Conservation (phyloP, 2,797 vertebrate genomes). For the Toxotes lorentzi region DNA sequence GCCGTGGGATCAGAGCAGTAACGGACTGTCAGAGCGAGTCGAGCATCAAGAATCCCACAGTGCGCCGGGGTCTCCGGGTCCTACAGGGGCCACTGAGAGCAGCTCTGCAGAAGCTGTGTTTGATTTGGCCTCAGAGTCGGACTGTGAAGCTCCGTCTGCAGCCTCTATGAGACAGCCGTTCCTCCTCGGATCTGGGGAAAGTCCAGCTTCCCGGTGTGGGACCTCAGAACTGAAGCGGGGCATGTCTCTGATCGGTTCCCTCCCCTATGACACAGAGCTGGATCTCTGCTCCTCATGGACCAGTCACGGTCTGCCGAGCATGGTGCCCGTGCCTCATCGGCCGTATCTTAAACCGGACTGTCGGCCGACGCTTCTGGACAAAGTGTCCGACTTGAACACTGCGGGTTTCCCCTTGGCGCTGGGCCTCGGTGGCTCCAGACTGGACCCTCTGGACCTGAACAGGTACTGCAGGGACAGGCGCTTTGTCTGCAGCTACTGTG, state of each 20-base stretch:
- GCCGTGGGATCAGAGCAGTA: slow-evolving; percentile 56
- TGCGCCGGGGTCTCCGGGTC: slow-evolving; percentile 38
- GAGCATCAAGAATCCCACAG: slow-evolving; percentile 1
- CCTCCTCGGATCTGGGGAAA: slow-evolving; percentile 30
- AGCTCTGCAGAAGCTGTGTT: slow-evolving; percentile 37
- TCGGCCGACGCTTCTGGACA: slow-evolving; percentile 42
- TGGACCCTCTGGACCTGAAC: slow-evolving; percentile 65
- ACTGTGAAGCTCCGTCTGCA: slow-evolving; percentile 28
- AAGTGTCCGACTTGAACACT: slow-evolving; percentile 15
- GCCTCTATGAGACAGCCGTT: slow-evolving; percentile 23
- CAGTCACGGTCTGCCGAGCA: slow-evolving; percentile 43
- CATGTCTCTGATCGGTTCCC: slow-evolving; percentile 26
- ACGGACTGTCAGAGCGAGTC: neutral
- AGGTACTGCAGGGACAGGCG: slow-evolving; percentile 69
- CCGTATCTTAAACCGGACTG: slow-evolving; percentile 49
- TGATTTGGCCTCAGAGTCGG: slow-evolving; percentile 49
- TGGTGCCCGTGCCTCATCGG: slow-evolving; percentile 45
- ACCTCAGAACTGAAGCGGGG: slow-evolving; percentile 48
- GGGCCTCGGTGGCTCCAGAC: slow-evolving; percentile 40
- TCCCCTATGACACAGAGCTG: slow-evolving; percentile 61
- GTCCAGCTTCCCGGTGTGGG: slow-evolving; percentile 35
- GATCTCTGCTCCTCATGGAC: slow-evolving; percentile 68
- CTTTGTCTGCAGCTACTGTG: slow-evolving; percentile 81
- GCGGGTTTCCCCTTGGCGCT: slow-evolving; percentile 37
- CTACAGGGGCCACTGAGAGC: slow-evolving; percentile 2